These are phyloP conservation scores for Naso thynnoides DNA, from an alignment of 2,797 vertebrate species.

Conservation along the genomic window DNA sequence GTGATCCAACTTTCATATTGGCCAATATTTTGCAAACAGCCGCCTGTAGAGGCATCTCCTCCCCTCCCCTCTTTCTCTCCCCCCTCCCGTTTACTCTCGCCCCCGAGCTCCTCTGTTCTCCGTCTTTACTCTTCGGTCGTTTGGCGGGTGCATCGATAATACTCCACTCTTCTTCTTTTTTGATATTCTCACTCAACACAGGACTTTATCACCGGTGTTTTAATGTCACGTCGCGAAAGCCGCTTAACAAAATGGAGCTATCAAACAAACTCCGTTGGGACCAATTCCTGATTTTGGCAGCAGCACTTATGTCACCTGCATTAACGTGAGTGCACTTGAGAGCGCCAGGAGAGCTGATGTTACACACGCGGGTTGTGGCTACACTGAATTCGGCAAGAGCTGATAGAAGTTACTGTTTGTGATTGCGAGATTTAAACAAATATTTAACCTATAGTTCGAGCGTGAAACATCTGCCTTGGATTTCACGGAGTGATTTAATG, in stretches of 20 bases:
- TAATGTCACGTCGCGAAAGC: slow-evolving; percentile 88
- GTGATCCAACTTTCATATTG: slow-evolving; percentile 69
- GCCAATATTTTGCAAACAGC: slow-evolving; percentile 82
- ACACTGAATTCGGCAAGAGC: slow-evolving; percentile 14
- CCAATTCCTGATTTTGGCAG: slow-evolving; percentile 87
- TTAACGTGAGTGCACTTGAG: slow-evolving; percentile 86
- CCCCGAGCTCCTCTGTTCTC: slow-evolving; percentile 78
- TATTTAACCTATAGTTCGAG: slow-evolving; percentile 29
- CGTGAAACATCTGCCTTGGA: slow-evolving; percentile 38
- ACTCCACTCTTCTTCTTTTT: slow-evolving; percentile 66
- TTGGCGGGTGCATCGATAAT: slow-evolving; percentile 79
- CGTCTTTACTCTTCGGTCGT: slow-evolving; percentile 80
- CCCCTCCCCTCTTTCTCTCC: slow-evolving; percentile 73
- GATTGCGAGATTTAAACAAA: slow-evolving; percentile 24
- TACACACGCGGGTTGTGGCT: slow-evolving; percentile 38
- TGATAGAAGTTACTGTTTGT: slow-evolving; percentile 22
- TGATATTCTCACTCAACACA: slow-evolving; percentile 63
- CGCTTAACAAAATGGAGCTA: slow-evolving; percentile 85
- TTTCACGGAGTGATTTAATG: slow-evolving; percentile 33
- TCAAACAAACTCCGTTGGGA: slow-evolving; percentile 84
- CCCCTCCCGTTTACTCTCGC: slow-evolving; percentile 72
- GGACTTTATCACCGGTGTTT: slow-evolving; percentile 76
- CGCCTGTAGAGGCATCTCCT: slow-evolving; percentile 82
- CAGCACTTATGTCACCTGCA: slow-evolving; percentile 88
- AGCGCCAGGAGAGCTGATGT: slow-evolving; percentile 58